These are phyloP conservation scores for Polydrusus tereticollis DNA, from an alignment of 2,888 invertebrate species.

Conservation along the genomic window DNA sequence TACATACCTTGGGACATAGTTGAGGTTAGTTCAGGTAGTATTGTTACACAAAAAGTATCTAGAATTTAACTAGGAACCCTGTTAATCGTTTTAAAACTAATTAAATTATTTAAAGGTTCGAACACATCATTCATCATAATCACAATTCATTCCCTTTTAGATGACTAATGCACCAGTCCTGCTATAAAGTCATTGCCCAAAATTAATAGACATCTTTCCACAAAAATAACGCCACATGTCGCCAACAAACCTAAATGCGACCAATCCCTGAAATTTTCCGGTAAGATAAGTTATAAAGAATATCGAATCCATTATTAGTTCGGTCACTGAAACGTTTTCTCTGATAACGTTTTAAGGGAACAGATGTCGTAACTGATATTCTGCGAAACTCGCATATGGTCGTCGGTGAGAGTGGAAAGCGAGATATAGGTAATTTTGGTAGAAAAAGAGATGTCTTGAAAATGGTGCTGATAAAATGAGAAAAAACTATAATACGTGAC, in stretches of 20 bases:
- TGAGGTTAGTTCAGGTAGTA: no score
- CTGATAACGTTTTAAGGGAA: slow-evolving; percentile 9
- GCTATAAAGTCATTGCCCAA: background rate
- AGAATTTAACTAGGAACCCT: no score
- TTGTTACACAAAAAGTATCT: no score
- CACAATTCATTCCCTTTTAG: slow-evolving; percentile 5
- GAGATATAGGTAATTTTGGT: slow-evolving; percentile 17
- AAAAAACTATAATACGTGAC: background rate
- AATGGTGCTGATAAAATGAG: background rate
- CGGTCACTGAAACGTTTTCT: slow-evolving; percentile 13
- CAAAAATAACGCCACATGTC: slow-evolving; percentile 34
- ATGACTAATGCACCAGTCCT: slow-evolving; percentile 9
- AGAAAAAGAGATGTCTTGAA: background rate
- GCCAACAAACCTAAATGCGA: slow-evolving; percentile 19
- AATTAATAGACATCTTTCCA: slow-evolving; percentile 20
- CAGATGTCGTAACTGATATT: slow-evolving; percentile 31
- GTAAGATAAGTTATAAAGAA: no score
- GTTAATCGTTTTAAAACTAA: background rate
- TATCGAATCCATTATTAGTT: no score
- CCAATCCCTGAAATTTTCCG: slow-evolving; percentile 25
- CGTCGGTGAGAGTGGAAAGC: background rate
- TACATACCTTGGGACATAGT: no score
- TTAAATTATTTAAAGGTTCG: background rate
- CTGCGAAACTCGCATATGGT: slow-evolving; percentile 25
- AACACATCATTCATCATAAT: slow-evolving; percentile 20